Percentiles rank a stretch among this genome's conserved stretches.
Conservation (phyloP, 2,797 vertebrate genomes). For the Melanotaenia maccullochi region DNA sequence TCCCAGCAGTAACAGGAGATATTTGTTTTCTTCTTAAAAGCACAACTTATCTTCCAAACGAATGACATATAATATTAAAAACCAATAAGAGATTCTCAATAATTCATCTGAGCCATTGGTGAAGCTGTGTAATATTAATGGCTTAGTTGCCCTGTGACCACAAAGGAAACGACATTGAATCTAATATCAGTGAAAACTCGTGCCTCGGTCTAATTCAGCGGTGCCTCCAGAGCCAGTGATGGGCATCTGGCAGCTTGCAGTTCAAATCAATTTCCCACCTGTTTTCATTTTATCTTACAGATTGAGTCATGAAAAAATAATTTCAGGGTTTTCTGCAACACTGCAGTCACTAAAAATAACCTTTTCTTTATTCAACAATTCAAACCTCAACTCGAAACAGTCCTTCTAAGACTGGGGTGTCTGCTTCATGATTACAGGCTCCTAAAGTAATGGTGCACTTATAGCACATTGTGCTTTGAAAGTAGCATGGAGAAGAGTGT, state of each 20-base stretch:
- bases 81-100: constrained; percentile 67
- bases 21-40: constrained; percentile 52
- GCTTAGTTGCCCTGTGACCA: constrained; percentile 69
- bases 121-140: constrained; percentile 79
- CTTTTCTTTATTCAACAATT: constrained; percentile 61
- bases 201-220: constrained; percentile 42
- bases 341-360: constrained; percentile 44
- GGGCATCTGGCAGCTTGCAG: constrained; percentile 61
- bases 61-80: constrained; percentile 60
- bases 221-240: constrained; percentile 58
- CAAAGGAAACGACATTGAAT: constrained; percentile 69
- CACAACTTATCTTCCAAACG: constrained; percentile 63
- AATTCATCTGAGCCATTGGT: constrained; percentile 72
- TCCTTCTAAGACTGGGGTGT: constrained; percentile 15
- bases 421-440: constrained; percentile 25
- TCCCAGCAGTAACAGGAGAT: constrained; percentile 49
- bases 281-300: constrained; percentile 72
- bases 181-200: constrained; percentile 62
- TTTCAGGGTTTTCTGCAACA: constrained; percentile 36
- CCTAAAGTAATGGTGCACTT: constrained; percentile 36
- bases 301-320: constrained; percentile 79
- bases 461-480: constrained; percentile 19
- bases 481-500: neutral
- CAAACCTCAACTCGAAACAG: constrained; percentile 34
- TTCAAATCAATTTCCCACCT: constrained; percentile 74